Percentiles rank a stretch among this genome's conserved stretches.
These are phyloP conservation scores for Bos taurus DNA, from an alignment of 2,113 vertebrate genomes.

Conservation along the genomic window ARS-UCD2.0 NC_037329.1:6178001-6178500, in stretches of 20 bases:
- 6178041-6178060: background rate
- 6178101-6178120: background rate
- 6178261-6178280: background rate
- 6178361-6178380: conserved; percentile 18
- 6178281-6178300: background rate
- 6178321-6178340: background rate
- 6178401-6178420: background rate
- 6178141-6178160: background rate
- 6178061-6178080: background rate
- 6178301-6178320: background rate
- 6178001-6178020: background rate
- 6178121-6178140: background rate
- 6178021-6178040: background rate
- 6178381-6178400: background rate
- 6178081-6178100: background rate
- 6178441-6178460: background rate
- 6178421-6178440: background rate
- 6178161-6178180: background rate
- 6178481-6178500: background rate
- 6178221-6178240: background rate
- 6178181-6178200: background rate
- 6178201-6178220: background rate
- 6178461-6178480: background rate
- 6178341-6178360: conserved; percentile 17
- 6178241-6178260: background rate